A percentile compares a stretch with the other conserved stretches of the same genome.
Conservation (phyloP, 2,797 vertebrate genomes). For the Phalanger gymnotis region DNA sequence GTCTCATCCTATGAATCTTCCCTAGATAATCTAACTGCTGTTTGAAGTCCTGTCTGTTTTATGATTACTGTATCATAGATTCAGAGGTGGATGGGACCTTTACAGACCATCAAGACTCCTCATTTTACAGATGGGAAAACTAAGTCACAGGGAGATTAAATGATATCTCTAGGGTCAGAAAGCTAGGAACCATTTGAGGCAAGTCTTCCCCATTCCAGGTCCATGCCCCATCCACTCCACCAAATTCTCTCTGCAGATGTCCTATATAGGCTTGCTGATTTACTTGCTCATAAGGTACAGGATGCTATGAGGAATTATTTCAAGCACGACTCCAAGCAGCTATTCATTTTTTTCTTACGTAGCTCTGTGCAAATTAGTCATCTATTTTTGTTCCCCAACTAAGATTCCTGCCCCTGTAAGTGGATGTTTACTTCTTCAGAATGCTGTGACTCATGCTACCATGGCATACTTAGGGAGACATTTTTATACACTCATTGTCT, state of each 20-base stretch:
- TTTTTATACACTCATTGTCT: background rate
- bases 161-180: background rate
- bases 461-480: background rate
- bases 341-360: accelerated
- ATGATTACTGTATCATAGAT: background rate
- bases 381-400: background rate
- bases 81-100: background rate
- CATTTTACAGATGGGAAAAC: background rate
- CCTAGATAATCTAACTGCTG: background rate
- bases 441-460: background rate
- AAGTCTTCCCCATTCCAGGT: background rate
- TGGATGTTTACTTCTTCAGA: background rate
- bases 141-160: background rate
- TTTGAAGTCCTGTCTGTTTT: background rate
- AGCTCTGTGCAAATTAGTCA: background rate
- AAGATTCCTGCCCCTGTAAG: background rate
- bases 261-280: background rate
- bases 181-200: background rate
- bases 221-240: background rate
- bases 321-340: background rate
- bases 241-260: background rate
- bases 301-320: background rate
- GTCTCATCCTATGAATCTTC: background rate
- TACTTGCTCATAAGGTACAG: background rate
- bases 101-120: background rate